Evolutionary conservation across 1,140 invertebrate species (phyloP), one percentile per base, ranked within the genome.

Genomic region (Zaprionus davidi): DNA sequence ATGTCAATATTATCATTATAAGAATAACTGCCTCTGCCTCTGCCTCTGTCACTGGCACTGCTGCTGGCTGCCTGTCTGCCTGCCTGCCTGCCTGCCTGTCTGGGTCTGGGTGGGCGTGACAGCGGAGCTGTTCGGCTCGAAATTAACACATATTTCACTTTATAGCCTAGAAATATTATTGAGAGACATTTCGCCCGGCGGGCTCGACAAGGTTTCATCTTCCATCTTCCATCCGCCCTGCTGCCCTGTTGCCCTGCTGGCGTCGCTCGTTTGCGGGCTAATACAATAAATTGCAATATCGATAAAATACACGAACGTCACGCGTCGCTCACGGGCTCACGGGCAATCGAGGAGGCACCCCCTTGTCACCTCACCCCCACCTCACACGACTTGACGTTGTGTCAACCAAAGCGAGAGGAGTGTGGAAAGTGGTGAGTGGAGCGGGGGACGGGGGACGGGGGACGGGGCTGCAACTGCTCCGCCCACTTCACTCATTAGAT

Each of bases 251-350:
- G 15, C 31, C 28, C 38, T 38, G 44, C 41, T 60, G 55, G 69
- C 59, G 46, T 34, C n/a, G 34, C 28, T 59, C 31, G 57, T 68
- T 72, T 71, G 69, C 44, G 68, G 71, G 64, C 81, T 84, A 79
- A 90, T 88, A 81, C 78, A 90, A 90, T 90, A 90, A 90, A 90
- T 90, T 90, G 86, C 85, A 90, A 90, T 90, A 90, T 90, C 85
- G 85, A 90, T 90, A 90, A 90, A 90, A 88, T 90, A 90, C 84
- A 88, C 84, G 81, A 88, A 86, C 82, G 79, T 86, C 82, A 85
- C 79, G 79, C 79, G 57, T 77, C 51, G 58, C 84, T 82, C 83
- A 82, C 82, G 69, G 70, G 31, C 76, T 71, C 79, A 85, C 82
- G 74, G 64, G 11, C 26, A 31, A 22, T 60, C 66, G 38, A 17